phyloP scores from a whole-genome alignment of 2,113 vertebrate species.

The Otis tarda region DNA sequence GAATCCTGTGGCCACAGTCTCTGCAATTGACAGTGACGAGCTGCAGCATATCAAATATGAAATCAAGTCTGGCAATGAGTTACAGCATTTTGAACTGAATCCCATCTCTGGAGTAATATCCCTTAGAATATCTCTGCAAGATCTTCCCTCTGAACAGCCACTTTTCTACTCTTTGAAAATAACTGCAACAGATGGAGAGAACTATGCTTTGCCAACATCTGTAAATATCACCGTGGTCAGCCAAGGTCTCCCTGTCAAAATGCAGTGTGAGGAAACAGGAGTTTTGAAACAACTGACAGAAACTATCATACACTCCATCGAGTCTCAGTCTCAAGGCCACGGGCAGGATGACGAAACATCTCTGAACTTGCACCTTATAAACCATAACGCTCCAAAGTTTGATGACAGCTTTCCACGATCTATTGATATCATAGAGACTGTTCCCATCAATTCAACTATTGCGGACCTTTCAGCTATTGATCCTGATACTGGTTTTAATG shows the following conservation, averaged over 20 bases:
- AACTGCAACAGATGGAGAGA: slow-evolving; percentile 86
- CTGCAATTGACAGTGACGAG: slow-evolving; percentile 92
- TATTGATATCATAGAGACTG: slow-evolving; percentile 83
- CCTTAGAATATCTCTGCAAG: slow-evolving; percentile 77
- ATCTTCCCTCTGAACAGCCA: slow-evolving; percentile 39
- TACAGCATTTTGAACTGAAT: slow-evolving; percentile 83
- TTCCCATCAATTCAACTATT: slow-evolving; percentile 79
- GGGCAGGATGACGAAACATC: slow-evolving; percentile 81
- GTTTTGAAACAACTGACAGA: slow-evolving; percentile 84
- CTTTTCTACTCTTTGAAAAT: slow-evolving; percentile 82
- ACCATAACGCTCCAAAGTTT: slow-evolving; percentile 88
- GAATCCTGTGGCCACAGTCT: slow-evolving; percentile 77
- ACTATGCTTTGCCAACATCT: slow-evolving; percentile 81
- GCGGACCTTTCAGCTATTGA: slow-evolving; percentile 84
- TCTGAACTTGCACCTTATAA: slow-evolving; percentile 85
- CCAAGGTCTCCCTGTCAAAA: slow-evolving; percentile 67
- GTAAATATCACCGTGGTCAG: slow-evolving; percentile 84
- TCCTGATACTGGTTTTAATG: slow-evolving; percentile 86
- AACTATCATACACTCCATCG: slow-evolving; percentile 87
- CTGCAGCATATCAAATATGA: slow-evolving; percentile 87
- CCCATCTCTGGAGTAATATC: slow-evolving; percentile 82
- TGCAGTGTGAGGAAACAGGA: slow-evolving; percentile 88
- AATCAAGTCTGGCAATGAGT: slow-evolving; percentile 88
- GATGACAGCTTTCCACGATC: slow-evolving; percentile 81
- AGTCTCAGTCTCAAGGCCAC: slow-evolving; percentile 74